Percentiles rank a stretch among this genome's conserved stretches.
Evolutionary conservation across 53 echinoderm and acorn worm species (phyloP).

Genomic region (Temnopleurus reevesii): DNA sequence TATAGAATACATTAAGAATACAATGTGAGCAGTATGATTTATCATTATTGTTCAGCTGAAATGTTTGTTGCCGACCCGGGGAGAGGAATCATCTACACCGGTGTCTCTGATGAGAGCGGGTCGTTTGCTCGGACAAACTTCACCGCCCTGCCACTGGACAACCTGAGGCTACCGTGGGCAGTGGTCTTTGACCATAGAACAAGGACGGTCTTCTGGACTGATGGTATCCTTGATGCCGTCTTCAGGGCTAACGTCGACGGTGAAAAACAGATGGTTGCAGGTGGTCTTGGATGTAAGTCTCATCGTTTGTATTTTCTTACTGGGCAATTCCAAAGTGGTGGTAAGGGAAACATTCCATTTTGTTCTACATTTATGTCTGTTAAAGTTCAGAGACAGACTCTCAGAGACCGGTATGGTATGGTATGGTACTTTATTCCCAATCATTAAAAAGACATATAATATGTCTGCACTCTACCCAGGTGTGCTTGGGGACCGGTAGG

Average conservation of each 20-base stretch:
- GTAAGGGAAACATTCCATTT: too few relatives aligned
- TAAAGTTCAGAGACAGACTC: too few relatives aligned
- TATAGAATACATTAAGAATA: too few relatives aligned
- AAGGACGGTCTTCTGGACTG: conserved; percentile 27
- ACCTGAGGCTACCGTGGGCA: neutral
- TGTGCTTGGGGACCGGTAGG: too few relatives aligned
- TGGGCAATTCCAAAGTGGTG: too few relatives aligned
- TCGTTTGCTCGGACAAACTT: conserved; percentile 2
- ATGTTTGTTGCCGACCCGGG: conserved; percentile 16
- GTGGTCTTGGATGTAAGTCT: neutral
- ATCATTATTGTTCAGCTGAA: conserved; percentile 36
- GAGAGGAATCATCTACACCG: neutral
- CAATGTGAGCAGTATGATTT: too few relatives aligned
- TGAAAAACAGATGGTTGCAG: neutral
- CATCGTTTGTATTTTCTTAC: too few relatives aligned
- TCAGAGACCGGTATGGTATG: too few relatives aligned
- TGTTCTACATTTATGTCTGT: too few relatives aligned
- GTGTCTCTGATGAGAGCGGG: neutral
- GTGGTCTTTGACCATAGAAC: neutral
- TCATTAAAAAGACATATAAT: too few relatives aligned
- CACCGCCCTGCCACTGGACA: neutral
- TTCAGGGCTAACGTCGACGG: conserved; percentile 1
- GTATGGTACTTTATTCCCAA: too few relatives aligned
- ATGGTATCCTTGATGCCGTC: neutral
- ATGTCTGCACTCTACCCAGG: too few relatives aligned